These are phyloP conservation scores for Paraescarpia echinospica DNA, from an alignment of 1,140 invertebrate species.

Conservation along the genomic window DNA sequence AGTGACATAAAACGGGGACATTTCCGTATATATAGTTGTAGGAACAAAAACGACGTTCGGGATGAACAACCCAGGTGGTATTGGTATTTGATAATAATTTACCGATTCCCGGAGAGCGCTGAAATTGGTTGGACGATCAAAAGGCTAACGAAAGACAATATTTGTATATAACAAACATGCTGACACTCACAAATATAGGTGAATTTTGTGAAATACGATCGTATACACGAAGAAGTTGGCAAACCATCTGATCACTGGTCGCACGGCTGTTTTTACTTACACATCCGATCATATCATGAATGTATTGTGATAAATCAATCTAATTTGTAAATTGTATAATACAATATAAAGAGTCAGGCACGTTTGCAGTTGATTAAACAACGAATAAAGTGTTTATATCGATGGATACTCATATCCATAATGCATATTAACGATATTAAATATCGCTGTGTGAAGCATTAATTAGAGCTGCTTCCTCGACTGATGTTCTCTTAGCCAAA, in stretches of 20 bases:
- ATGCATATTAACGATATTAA: not conserved
- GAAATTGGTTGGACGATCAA: not conserved
- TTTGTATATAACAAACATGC: not conserved
- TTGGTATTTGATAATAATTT: not conserved
- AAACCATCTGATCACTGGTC: not conserved
- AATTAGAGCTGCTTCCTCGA: no score
- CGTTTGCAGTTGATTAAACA: not conserved
- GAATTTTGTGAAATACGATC: not conserved
- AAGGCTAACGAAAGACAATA: not conserved
- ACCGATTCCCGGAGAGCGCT: not conserved
- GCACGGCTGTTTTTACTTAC: not conserved
- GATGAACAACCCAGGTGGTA: not conserved
- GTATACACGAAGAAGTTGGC: not conserved
- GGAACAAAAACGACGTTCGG: not conserved
- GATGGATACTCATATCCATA: not conserved
- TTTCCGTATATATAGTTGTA: not conserved
- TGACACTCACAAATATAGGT: not conserved
- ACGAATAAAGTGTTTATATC: not conserved
- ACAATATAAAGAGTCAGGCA: not conserved
- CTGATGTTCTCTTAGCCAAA: no score
- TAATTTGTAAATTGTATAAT: not conserved
- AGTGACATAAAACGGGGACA: not conserved
- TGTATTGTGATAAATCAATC: not conserved
- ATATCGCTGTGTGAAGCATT: no score
- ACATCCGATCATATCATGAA: not conserved